Percentiles rank a stretch among this genome's conserved stretches.
Evolutionary conservation across 2,888 invertebrate genomes (phyloP).

Genomic region (Lordiphosa andalusiaca): DNA sequence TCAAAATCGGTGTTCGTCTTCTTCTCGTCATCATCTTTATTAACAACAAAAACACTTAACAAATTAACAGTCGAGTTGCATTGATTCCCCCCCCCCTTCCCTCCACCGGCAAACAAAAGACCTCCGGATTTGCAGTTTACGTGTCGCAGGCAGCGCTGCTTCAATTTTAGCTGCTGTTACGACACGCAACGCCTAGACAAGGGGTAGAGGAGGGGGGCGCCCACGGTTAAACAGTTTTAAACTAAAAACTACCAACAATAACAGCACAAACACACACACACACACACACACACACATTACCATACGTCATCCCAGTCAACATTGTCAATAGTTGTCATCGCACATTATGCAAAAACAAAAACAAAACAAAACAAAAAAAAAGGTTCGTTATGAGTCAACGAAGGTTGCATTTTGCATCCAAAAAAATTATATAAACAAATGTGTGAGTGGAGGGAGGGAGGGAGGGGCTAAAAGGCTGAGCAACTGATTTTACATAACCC

Average conservation of each 20-base stretch:
- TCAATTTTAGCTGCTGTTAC: conserved; percentile 42
- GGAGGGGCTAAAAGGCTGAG: not conserved
- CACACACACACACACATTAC: not conserved
- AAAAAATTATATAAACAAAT: conserved; percentile 6
- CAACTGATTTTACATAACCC: conserved; percentile 8
- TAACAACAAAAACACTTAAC: conserved; percentile 4
- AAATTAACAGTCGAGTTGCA: conserved; percentile 12
- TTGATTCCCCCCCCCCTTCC: not conserved
- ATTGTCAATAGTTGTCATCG: conserved; percentile 11
- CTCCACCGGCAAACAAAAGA: conserved; percentile 13
- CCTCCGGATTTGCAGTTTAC: conserved; percentile 50
- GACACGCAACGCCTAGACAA: conserved; percentile 58
- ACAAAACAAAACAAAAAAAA: conserved; percentile 15
- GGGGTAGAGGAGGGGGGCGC: no score
- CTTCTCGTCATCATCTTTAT: not conserved
- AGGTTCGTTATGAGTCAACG: conserved; percentile 38
- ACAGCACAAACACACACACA: not conserved
- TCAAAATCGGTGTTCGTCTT: not conserved
- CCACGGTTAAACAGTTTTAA: conserved; percentile 47
- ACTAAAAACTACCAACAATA: conserved; percentile 34
- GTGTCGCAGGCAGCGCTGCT: conserved; percentile 43
- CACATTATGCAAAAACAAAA: conserved; percentile 12
- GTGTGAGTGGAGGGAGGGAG: no score
- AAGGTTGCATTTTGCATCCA: conserved; percentile 5
- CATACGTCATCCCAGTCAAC: conserved; percentile 12